These are phyloP conservation scores for Hydrolagus affinis DNA, from an alignment of 2,113 vertebrate species.

Conservation along the genomic window DNA sequence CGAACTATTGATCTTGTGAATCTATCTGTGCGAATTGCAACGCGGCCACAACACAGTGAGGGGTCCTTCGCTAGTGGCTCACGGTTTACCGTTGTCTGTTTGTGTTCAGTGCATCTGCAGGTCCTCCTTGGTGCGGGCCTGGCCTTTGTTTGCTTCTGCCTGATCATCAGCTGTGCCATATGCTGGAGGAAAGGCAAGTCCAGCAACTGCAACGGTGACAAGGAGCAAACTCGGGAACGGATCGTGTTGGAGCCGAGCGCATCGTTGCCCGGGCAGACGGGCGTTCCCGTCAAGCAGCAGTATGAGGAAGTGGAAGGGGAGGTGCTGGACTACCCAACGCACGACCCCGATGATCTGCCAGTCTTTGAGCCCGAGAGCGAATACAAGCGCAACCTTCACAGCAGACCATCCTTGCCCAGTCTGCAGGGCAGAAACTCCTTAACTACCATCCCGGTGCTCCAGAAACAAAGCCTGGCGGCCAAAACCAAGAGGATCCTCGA, in stretches of 20 bases:
- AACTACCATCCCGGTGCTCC: slow-evolving; percentile 44
- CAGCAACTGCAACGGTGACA: neutral
- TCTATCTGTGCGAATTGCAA: neutral
- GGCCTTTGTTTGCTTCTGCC: slow-evolving; percentile 60
- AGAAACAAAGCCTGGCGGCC: slow-evolving; percentile 48
- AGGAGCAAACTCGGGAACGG: slow-evolving; percentile 37
- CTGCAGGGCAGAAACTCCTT: slow-evolving; percentile 44
- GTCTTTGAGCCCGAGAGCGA: slow-evolving; percentile 34
- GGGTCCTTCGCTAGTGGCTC: neutral
- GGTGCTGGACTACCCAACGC: slow-evolving; percentile 46
- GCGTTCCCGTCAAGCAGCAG: slow-evolving; percentile 51
- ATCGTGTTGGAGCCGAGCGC: slow-evolving; percentile 42
- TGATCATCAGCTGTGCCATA: slow-evolving; percentile 58
- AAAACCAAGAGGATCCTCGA: slow-evolving; percentile 44
- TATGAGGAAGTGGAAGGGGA: slow-evolving; percentile 53
- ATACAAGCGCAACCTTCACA: slow-evolving; percentile 24
- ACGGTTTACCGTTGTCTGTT: slow-evolving; percentile 28
- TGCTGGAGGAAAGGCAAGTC: slow-evolving; percentile 50
- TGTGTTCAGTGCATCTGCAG: slow-evolving; percentile 56
- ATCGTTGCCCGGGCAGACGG: slow-evolving; percentile 32
- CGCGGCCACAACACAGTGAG: no score
- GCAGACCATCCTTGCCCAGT: slow-evolving; percentile 44
- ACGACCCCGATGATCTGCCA: slow-evolving; percentile 43
- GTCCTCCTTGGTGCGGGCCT: slow-evolving; percentile 55
- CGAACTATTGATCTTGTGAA: no score